phyloP scores from a whole-genome alignment of 1,140 invertebrate species.

The Calliopsis andreniformis region DNA sequence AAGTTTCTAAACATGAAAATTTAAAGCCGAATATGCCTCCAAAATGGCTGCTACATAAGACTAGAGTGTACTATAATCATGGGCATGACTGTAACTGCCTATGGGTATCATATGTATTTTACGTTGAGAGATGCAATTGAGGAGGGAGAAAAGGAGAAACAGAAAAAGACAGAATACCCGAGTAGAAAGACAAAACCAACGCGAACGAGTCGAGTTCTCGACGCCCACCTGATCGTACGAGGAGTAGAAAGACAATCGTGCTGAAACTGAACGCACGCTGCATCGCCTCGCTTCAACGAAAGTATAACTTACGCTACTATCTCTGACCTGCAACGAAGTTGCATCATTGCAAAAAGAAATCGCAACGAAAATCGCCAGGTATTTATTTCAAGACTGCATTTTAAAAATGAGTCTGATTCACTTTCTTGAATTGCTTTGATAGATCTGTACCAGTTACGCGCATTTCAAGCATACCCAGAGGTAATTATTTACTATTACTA shows the following conservation, averaged over 20 bases:
- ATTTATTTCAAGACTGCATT: neutral
- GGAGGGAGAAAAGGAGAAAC: conserved; percentile 27
- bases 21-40: neutral
- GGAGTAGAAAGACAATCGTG: conserved; percentile 40
- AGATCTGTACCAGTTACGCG: conserved; percentile 4
- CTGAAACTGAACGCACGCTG: conserved; percentile 30
- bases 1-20: no score
- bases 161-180: conserved; percentile 37
- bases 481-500: conserved; percentile 43
- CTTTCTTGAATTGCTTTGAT: conserved; percentile 10
- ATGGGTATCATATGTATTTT: conserved; percentile 37
- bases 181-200: conserved; percentile 40
- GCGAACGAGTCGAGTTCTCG: conserved; percentile 42
- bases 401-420: neutral
- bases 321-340: neutral
- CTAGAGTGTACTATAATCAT: conserved; percentile 13
- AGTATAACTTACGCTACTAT: neutral
- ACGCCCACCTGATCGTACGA: conserved; percentile 42
- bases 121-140: conserved; percentile 44
- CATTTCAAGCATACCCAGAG: conserved; percentile 24
- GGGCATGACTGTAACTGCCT: conserved; percentile 11
- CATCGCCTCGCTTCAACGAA: conserved; percentile 11
- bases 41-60: neutral
- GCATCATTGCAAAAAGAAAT: neutral
- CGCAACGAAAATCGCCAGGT: conserved; percentile 18